Evolutionary conservation across 2,888 invertebrate genomes (phyloP), one percentile per base, ranked within the genome.

Genomic region (Itoplectis maculator): DNA sequence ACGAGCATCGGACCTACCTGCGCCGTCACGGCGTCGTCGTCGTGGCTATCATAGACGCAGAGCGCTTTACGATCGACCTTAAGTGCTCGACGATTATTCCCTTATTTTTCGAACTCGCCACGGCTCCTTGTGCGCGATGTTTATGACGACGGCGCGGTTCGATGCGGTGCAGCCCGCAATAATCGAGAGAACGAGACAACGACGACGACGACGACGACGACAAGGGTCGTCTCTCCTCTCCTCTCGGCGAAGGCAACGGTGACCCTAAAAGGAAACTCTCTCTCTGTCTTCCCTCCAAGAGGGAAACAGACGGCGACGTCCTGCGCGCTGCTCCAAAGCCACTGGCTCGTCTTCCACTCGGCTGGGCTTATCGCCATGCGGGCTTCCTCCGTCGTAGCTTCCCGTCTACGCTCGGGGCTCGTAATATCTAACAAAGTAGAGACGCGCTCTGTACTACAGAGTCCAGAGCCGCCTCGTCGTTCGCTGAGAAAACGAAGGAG

Each of bases 11-110:
- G 49, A 40, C 15, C 63, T 42, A 49, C 13, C 40, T 51, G 35
- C 11, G 29, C 35, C n/a, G 15, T 42, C n/a, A 13, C 35, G 69
- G 56, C 61, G 54, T 59, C 56, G 37, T n/a, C n/a, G n/a, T n/a
- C n/a, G n/a, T n/a, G n/a, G n/a, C n/a, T n/a, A n/a, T n/a, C n/a
- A n/a, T n/a, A n/a, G n/a, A n/a, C n/a, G n/a, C n/a, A 29, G 29
- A 29, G 65, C 35, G 35, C 56, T 79, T 82, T 82, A 82, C 82
- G 82, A 82, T 73, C 76, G 54, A 56, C 79, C 73, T 79, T 79
- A 56, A 82, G 76, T 79, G 66, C 81, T 61, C 56, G 42, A 54
- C 66, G 72, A 82, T 82, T 79, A 79, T 79, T 82, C 63, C 73
- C 63, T 79, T 63, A 76, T 82, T 82, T 76, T 82, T 82, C 54